Base-by-base conservation (phyloP, 2,797 vertebrate species). In the Esox masquinongy region DNA sequence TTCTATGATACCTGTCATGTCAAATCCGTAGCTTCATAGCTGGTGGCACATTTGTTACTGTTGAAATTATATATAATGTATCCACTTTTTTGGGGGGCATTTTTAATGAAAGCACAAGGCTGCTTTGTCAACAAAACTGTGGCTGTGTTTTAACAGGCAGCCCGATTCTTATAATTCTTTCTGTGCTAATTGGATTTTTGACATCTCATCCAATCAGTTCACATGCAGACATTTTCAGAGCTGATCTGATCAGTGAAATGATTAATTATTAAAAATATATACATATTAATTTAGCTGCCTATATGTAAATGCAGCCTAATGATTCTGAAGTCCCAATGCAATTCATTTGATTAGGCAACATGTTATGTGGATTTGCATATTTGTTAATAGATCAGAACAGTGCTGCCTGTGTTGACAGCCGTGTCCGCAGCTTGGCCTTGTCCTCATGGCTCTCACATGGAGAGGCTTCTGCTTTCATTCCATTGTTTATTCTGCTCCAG, bases 401-500 rank as follows among this genome's bases (percentile, higher is more conserved):
- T 6, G 36, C 36, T 39, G 36, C 36, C 36, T 39, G 4, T 39
- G 4, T 5, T 5, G 36, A 39, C 36, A 39, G 36, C 36, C 36
- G 4, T 39, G 22, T 24, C 59, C 24, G 14, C 24, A 29, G 61
- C 61, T 29, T 31, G 59, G 22, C 59, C 26, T 63, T 63, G 26
- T 26, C 59, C 24, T 14, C 59, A 63, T 12, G 14, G 22, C 59
- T 63, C 14, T 63, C 24, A 29, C 24, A 63, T 15, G 22, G 59
- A 63, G 59, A 29, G 12, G 22, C 14, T 24, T 63, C 9, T 16
- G 2, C 1, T n/a, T 56, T 9, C n/a, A 22, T 56, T 22, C 53
- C 53, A 8, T 56, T 56, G n/a, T 22, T 56, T 56, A n/a, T 22
- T 56, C 19, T 56, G 19, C 36, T 81, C 67, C 24, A 64, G 50